Percentiles rank a stretch among this genome's conserved stretches.
These are phyloP conservation scores for Stichopus horrens DNA, from an alignment of 53 echinoderm and acorn worm genomes.

Conservation along the genomic window DNA sequence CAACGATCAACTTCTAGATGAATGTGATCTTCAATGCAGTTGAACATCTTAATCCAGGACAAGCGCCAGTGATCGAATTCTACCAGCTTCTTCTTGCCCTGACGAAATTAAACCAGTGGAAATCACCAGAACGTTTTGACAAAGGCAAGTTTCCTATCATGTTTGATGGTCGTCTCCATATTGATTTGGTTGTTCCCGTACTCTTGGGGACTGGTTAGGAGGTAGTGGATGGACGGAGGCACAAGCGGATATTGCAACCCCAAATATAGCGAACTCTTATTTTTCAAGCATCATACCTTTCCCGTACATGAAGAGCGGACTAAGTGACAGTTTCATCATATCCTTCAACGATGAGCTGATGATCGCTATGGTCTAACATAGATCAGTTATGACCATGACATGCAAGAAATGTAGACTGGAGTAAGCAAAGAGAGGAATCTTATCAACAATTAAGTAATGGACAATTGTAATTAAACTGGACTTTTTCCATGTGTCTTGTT, in stretches of 20 bases:
- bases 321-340: conserved; percentile 48
- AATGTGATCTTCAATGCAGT: conserved; percentile 41
- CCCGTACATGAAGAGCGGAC: conserved; percentile 39
- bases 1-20: conserved; percentile 60
- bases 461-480: conserved; percentile 21
- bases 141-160: conserved; percentile 36
- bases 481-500: conserved; percentile 28
- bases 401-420: not conserved
- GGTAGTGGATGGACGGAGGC: conserved; percentile 52
- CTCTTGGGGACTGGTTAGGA: conserved; percentile 46
- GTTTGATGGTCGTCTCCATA: conserved; percentile 44
- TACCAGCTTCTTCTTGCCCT: conserved; percentile 36
- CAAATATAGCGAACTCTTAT: conserved; percentile 51
- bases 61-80: conserved; percentile 40
- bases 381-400: not conserved
- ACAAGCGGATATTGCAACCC: conserved; percentile 35
- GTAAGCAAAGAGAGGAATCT: conserved; percentile 10
- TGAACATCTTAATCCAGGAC: conserved; percentile 45
- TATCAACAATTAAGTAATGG: conserved; percentile 39
- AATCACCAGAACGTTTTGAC: conserved; percentile 17
- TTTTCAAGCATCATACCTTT: conserved; percentile 36
- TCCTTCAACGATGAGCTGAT: conserved; percentile 25
- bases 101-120: conserved; percentile 49
- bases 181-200: conserved; percentile 46
- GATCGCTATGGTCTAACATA: not conserved